Conservation (phyloP, 1,140 invertebrate genomes). For the Platyura marginata region DNA sequence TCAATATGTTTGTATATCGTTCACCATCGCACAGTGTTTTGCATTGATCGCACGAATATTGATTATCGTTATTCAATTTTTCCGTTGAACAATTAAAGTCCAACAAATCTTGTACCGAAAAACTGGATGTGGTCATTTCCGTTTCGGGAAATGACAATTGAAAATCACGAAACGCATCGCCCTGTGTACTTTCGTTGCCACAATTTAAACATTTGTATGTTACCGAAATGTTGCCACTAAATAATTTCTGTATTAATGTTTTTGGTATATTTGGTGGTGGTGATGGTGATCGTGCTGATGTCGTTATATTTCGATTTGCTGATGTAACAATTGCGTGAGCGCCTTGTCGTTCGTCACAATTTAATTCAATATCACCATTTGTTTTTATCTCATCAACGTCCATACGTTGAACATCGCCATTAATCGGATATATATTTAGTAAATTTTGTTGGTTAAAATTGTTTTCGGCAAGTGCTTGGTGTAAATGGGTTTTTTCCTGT, state of each 20-base stretch:
- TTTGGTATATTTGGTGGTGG: constrained; percentile 3
- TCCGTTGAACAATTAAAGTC: constrained; percentile 60
- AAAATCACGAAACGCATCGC: constrained; percentile 60
- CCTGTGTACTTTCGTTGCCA: constrained; percentile 43
- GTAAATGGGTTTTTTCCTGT: constrained; percentile 29
- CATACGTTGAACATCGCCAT: background rate
- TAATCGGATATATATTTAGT: too few relatives aligned
- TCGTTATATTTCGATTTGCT: constrained; percentile 10
- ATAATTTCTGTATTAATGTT: constrained; percentile 42
- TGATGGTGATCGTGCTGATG: constrained; percentile 3
- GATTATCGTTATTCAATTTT: constrained; percentile 57
- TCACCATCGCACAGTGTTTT: constrained; percentile 53
- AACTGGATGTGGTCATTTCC: background rate
- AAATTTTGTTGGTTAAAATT: too few relatives aligned
- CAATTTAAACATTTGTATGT: constrained; percentile 53
- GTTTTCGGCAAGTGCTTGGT: background rate
- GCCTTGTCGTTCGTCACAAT: too few relatives aligned
- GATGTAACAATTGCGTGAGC: too few relatives aligned
- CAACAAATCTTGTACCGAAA: constrained; percentile 36
- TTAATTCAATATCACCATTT: too few relatives aligned
- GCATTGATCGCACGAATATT: constrained; percentile 64
- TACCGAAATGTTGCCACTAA: constrained; percentile 54
- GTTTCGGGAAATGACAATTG: constrained; percentile 58
- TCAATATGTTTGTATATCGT: constrained; percentile 46
- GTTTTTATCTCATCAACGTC: background rate